Evolutionary conservation across 2,113 vertebrate genomes (phyloP), one percentile per base, ranked within the genome.

Genomic region (Macquaria ambigua): DNA sequence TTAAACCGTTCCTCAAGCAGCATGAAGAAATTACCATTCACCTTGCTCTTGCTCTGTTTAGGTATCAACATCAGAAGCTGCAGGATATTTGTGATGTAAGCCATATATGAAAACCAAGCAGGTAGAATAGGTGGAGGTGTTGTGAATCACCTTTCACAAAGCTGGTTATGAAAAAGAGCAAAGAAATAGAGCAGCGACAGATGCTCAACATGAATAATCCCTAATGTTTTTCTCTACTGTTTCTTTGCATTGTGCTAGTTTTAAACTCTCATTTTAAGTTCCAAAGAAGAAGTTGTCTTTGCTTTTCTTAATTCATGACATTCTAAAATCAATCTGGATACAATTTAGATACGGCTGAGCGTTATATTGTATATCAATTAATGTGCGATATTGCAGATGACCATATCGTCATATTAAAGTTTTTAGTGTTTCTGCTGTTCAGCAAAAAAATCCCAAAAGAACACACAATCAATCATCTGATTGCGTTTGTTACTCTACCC

Each of bases 11-110:
- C 31, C 56, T 89, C 68, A 21, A 64, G 73, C 69, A 61, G 58
- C 56, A 39, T 67, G 61, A 81, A 56, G 84, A 84, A 84, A 34
- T 31, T 82, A 63, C 79, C 68, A 82, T 80, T 87, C 77, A 79
- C 74, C 64, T 78, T 20, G 41, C 73, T 55, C 28, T 7, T 15
- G 67, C 74, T 77, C 31, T 70, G 64, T 77, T 77, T 71, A 25
- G 0, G 41, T 52, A 66, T 83, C 41, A 55, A 12, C 74, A 50
- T 79, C 37, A 50, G 53, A n/a, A 52, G 74, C 86, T 56, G 73
- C 43, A 5, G 76, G 74, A 48, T 67, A 39, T 80, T 67, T 78
- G 58, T 61, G 77, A 74, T 83, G 46, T 77, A 62, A 83, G 77
- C 68, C 5, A n/a, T 37, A 39, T 52, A 41, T 61, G 39, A 69